Evolutionary conservation across 2,888 invertebrate species (phyloP).

Genomic region (Catocala nupta): DNA sequence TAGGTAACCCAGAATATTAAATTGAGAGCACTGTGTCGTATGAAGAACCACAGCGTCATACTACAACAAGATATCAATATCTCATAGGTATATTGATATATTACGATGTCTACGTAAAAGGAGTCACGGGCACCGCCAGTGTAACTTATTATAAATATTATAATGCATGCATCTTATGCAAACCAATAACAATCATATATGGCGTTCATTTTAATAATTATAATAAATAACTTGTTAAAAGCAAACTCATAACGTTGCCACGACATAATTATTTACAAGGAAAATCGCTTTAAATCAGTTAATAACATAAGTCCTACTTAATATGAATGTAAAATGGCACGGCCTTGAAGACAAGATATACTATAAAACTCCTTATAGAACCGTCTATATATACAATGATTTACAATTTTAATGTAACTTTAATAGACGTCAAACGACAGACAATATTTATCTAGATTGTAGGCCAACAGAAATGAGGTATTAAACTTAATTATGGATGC

Average conservation of each 20-base stretch:
- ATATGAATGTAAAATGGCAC: conserved; percentile 47
- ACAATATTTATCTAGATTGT: conserved; percentile 85
- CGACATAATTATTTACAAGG: conserved; percentile 28
- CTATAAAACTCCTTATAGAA: conserved; percentile 45
- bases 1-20: no score
- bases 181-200: no score
- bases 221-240: not conserved
- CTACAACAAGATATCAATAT: no score
- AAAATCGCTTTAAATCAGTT: conserved; percentile 29
- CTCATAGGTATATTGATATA: no score
- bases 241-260: conserved; percentile 6
- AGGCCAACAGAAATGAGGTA: conserved; percentile 83
- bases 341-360: conserved; percentile 48
- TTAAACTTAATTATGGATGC: conserved; percentile 86
- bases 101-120: no score
- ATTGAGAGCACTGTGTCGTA: no score
- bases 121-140: no score
- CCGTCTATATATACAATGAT: conserved; percentile 57
- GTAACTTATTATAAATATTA: no score
- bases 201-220: not conserved
- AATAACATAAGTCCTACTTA: conserved; percentile 40
- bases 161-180: no score
- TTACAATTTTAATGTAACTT: conserved; percentile 76
- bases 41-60: no score
- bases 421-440: conserved; percentile 77